Evolutionary conservation across 2,797 vertebrate genomes (phyloP).

Genomic region (Helicolenus hilgendorfi): DNA sequence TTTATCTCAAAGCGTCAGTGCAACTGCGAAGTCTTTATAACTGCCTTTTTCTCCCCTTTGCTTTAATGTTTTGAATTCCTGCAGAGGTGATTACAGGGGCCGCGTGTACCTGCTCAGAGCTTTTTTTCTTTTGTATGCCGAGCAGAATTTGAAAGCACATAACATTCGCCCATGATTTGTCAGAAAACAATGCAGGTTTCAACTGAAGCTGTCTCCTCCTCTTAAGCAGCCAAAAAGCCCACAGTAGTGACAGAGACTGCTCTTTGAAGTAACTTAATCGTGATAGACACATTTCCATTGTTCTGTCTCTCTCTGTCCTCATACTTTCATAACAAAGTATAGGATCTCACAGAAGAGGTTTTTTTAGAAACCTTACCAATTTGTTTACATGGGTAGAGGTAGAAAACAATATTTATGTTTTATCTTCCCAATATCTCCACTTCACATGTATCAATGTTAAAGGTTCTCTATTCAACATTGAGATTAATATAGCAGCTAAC

Average conservation of each 20-base stretch:
- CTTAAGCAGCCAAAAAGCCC: conserved; percentile 34
- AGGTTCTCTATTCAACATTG: not conserved
- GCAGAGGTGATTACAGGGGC: conserved; percentile 33
- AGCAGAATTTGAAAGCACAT: conserved; percentile 42
- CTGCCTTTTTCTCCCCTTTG: not conserved
- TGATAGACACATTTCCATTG: conserved; percentile 34
- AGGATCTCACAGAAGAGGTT: not conserved
- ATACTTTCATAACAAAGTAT: not conserved
- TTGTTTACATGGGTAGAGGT: not conserved
- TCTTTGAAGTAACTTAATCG: conserved; percentile 51
- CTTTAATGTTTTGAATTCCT: conserved; percentile 35
- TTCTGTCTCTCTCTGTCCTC: not conserved
- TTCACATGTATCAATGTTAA: not conserved
- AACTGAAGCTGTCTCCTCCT: conserved; percentile 22
- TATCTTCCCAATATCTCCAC: not conserved
- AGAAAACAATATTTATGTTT: not conserved
- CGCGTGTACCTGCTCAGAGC: conserved; percentile 16
- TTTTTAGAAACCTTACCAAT: not conserved
- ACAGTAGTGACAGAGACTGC: conserved; percentile 26
- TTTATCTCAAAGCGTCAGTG: too few species aligned
- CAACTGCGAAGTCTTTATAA: not conserved
- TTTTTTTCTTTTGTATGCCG: conserved; percentile 26
- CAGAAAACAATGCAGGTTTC: conserved; percentile 33
- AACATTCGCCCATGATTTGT: conserved; percentile 32
- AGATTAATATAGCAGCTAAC: not conserved